A percentile compares a stretch with the other conserved stretches of the same genome.
These are phyloP conservation scores for Diuraphis noxia DNA, from an alignment of 1,140 invertebrate genomes.

Conservation along the genomic window DNA sequence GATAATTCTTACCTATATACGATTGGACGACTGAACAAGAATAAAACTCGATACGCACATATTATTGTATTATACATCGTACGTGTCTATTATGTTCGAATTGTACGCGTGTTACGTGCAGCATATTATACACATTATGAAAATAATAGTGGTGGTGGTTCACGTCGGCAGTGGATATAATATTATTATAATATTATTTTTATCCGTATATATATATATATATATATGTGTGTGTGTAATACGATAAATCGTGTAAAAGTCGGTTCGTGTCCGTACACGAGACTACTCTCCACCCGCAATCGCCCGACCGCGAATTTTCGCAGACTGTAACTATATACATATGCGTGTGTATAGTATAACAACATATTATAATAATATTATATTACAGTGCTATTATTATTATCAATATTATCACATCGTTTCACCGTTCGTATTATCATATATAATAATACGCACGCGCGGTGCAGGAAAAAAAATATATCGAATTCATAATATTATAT, in stretches of 20 bases:
- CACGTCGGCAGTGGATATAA: not conserved
- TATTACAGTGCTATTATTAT: not conserved
- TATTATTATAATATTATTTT: not conserved
- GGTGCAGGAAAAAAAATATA: not conserved
- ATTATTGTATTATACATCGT: not conserved
- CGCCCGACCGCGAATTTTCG: not conserved
- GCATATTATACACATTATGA: not conserved
- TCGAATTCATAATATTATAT: not conserved
- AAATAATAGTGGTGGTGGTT: not conserved
- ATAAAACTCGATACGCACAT: not conserved
- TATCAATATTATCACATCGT: not conserved
- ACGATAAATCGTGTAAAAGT: not conserved
- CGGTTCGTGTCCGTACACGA: not conserved
- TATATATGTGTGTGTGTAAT: not conserved
- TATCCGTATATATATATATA: not conserved
- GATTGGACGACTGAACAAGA: not conserved
- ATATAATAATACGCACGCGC: constrained; percentile 1
- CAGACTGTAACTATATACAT: too few relatives aligned
- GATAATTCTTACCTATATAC: not conserved
- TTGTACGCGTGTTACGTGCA: not conserved
- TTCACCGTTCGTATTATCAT: not conserved
- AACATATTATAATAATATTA: too few relatives aligned
- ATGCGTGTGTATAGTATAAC: too few relatives aligned
- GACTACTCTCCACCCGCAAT: constrained; percentile 3
- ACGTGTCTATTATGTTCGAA: not conserved